These are phyloP conservation scores for Oligia latruncula DNA, from an alignment of 2,888 invertebrate genomes.

Conservation along the genomic window DNA sequence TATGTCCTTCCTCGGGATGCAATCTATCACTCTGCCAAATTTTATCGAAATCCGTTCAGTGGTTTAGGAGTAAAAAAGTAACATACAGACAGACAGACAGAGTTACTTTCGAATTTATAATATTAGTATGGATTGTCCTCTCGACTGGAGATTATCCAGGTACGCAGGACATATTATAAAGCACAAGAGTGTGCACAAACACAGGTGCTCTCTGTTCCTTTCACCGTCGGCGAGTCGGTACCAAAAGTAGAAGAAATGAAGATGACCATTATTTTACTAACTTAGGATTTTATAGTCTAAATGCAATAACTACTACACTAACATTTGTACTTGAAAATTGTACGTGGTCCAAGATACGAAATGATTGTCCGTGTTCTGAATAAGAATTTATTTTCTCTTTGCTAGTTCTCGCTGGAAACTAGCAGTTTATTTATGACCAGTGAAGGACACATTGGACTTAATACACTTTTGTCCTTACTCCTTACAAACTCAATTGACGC, in stretches of 20 bases:
- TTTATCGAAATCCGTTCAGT: too few relatives aligned
- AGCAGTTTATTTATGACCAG: neutral
- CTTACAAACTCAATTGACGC: neutral
- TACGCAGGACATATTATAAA: neutral
- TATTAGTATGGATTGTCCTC: neutral
- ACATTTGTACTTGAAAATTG: constrained; percentile 1
- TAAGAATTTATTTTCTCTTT: neutral
- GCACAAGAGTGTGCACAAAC: neutral
- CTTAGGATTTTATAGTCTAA: neutral
- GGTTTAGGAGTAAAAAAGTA: too few relatives aligned
- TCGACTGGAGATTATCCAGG: neutral
- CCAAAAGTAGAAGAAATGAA: neutral
- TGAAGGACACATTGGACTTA: constrained; percentile 3
- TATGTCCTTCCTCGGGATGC: too few relatives aligned
- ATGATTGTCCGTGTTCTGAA: neutral
- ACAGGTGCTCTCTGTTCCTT: neutral
- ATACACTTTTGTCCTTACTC: neutral
- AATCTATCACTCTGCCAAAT: too few relatives aligned
- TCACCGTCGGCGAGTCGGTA: neutral
- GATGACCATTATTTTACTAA: neutral
- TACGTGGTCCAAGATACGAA: neutral
- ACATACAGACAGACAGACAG: too few relatives aligned
- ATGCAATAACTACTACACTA: neutral
- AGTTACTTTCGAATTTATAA: too few relatives aligned
- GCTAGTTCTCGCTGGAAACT: neutral